These are phyloP conservation scores for Poeciliopsis turneri DNA, from an alignment of 2,797 vertebrate species.

Conservation along the genomic window DNA sequence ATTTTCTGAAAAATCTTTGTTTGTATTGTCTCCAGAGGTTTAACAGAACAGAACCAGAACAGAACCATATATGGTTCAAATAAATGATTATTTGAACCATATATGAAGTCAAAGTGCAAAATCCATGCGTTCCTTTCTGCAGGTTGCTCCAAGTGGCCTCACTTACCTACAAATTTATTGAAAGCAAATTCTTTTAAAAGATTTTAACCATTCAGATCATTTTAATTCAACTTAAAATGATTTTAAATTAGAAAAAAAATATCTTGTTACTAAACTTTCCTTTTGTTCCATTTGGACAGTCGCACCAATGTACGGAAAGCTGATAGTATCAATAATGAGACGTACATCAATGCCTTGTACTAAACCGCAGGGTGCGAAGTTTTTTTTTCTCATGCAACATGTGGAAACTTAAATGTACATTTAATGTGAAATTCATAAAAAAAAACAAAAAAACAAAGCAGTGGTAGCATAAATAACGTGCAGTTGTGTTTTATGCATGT, in stretches of 20 bases:
- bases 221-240: not conserved
- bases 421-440: too few relatives aligned
- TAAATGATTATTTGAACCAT: not conserved
- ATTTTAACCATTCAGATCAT: not conserved
- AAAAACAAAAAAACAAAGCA: too few relatives aligned
- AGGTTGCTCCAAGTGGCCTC: not conserved
- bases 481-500: too few relatives aligned
- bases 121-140: not conserved
- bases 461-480: too few relatives aligned
- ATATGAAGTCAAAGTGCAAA: not conserved
- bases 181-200: not conserved
- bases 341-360: too few relatives aligned
- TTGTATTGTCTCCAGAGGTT: not conserved
- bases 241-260: not conserved
- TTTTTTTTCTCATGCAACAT: too few relatives aligned
- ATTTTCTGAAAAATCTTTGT: not conserved
- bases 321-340: too few relatives aligned
- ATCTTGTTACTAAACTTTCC: not conserved
- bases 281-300: not conserved
- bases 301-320: too few relatives aligned
- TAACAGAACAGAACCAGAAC: not conserved
- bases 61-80: not conserved
- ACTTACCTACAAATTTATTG: not conserved
- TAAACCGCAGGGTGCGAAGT: too few relatives aligned
- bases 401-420: too few relatives aligned